These are phyloP conservation scores for Mesitornis unicolor DNA, from an alignment of 2,113 vertebrate species.

Conservation along the genomic window DNA sequence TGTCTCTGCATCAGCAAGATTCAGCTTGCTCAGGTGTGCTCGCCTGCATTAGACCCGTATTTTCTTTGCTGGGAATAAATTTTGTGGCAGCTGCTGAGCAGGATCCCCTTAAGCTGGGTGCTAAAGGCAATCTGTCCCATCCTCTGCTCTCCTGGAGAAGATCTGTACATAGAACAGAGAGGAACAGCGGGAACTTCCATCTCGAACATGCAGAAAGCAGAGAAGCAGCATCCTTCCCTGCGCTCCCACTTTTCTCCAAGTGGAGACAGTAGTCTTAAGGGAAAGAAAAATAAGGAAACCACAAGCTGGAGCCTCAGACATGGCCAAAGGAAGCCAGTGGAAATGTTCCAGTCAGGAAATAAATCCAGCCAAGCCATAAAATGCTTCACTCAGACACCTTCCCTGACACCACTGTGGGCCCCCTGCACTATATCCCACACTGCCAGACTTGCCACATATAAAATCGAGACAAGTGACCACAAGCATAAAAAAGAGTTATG, in stretches of 20 bases:
- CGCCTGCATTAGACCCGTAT: neutral
- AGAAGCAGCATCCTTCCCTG: neutral
- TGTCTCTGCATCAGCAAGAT: neutral
- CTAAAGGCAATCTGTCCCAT: neutral
- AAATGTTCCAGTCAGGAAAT: constrained; percentile 47
- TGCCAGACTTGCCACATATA: neutral
- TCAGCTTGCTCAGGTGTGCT: neutral
- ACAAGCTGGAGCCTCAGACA: neutral
- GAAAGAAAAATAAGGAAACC: constrained; percentile 38
- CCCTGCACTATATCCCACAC: neutral
- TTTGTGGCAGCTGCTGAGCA: neutral
- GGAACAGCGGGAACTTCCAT: neutral
- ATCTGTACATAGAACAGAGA: accelerated
- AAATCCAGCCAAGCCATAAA: constrained; percentile 26
- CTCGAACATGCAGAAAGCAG: neutral
- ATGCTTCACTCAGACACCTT: constrained; percentile 12
- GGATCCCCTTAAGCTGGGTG: neutral
- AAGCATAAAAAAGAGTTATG: constrained; percentile 51
- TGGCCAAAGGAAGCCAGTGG: neutral
- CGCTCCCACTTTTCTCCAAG: neutral
- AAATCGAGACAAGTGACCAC: constrained; percentile 24
- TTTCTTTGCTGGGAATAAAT: neutral
- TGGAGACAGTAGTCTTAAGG: neutral
- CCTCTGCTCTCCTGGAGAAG: neutral
- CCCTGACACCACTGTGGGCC: neutral